Evolutionary conservation across 2,113 vertebrate species (phyloP), one percentile per base, ranked within the genome.

Genomic region (Chaetops frenatus): DNA sequence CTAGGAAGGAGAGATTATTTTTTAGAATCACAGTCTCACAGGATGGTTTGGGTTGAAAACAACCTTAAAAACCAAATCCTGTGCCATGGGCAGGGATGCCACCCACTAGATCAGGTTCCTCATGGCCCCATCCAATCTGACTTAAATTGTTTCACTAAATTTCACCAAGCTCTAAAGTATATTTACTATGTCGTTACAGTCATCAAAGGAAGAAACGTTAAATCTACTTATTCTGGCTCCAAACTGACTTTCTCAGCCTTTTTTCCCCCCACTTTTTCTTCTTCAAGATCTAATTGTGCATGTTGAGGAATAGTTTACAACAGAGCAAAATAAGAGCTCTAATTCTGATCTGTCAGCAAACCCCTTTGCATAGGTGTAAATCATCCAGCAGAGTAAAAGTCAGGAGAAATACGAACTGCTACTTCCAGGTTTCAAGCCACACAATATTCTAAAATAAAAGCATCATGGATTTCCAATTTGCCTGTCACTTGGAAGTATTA

Each of bases 391-490:
- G 45, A 69, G 31, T 61, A 79, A 84, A 94, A 95, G 80, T 28
- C 53, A 33, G 70, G 89, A 84, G 44, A 82, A 92, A 94, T 95
- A 61, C 3, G 0, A 10, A 65, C 47, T 12, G 20, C 62, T 44
- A 7, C 71, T 73, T 90, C n/a, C 56, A 72, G 45, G 71, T 70
- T 82, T 81, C 90, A 51, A 93, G 81, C 12, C 33, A 38, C 44
- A 66, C 35, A 38, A 85, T 91, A 87, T 87, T 76, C 73, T 89
- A 53, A 81, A 92, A 94, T 91, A 95, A 95, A 94, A 91, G 79
- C 40, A 85, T 85, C 78, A 91, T 65, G 70, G 90, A 95, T 95
- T 91, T 95, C 84, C 89, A 82, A 89, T 96, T 92, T 86, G 33
- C 81, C 81, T 94, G 93, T 82, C 94, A 85, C 78, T 61, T 51